Evolutionary conservation across 1,140 invertebrate species (phyloP).

Genomic region (Drosophila ficusphila): DNA sequence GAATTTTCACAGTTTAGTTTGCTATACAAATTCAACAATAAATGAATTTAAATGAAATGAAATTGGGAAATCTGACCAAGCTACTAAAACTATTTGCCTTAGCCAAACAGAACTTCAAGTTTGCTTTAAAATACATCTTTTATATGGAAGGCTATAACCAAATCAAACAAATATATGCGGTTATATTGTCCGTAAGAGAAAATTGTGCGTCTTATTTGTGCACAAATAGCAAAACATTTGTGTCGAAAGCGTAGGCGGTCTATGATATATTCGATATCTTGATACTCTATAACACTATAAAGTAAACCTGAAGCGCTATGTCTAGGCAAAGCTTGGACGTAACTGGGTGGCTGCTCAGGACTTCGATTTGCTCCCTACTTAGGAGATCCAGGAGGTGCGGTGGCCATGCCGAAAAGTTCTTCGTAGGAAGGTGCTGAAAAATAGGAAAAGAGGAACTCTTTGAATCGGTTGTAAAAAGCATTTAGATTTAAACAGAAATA

Average conservation of each 20-base stretch:
- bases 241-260: conserved; percentile 7
- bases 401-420: conserved; percentile 73
- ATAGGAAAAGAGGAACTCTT: neutral
- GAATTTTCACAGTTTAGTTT: no score
- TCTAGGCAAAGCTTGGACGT: conserved; percentile 70
- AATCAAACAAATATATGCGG: neutral
- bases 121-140: neutral
- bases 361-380: conserved; percentile 44
- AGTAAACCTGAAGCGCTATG: conserved; percentile 74
- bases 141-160: neutral
- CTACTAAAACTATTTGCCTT: conserved; percentile 11
- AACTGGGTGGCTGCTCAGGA: conserved; percentile 55
- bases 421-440: conserved; percentile 76
- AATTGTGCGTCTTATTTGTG: conserved; percentile 16
- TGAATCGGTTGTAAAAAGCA: no score
- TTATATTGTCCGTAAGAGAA: neutral
- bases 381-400: conserved; percentile 60
- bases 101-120: neutral
- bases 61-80: neutral
- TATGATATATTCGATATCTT: conserved; percentile 29
- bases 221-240: conserved; percentile 15
- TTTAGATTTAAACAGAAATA: no score
- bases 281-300: conserved; percentile 54
- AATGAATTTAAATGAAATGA: no score
- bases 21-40: no score